Evolutionary conservation across 2,888 invertebrate genomes (phyloP), one percentile per base, ranked within the genome.

Genomic region (Euzophera pinguis): DNA sequence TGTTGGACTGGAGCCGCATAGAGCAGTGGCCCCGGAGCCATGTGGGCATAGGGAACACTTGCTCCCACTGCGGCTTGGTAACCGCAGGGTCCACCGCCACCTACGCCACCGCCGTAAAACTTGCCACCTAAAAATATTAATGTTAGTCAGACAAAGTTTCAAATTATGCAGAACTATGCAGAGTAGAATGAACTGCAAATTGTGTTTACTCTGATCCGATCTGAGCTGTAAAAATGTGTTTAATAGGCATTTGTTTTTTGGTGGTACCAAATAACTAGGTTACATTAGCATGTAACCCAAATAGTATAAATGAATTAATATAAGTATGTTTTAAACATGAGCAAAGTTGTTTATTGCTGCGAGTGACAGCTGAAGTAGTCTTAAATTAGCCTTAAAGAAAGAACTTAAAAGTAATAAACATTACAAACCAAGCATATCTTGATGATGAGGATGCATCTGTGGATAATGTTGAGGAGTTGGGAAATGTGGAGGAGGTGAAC

Each of bases 1-100:
- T 95, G 95, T 78, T 95, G 95, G 52, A 95, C 95, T 43, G 94
- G 93, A 34, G 94, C 79, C 79, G 94, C 71, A 86, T 92, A 87
- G 80, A 94, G 77, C 63, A 91, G 73, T 4, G 89, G 87, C 53
- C 88, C 72, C 78, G 93, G 83, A 68, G 93, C 78, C 78, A 92
- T 67, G 78, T 94, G 94, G 7, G 93, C 92, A 75, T 94, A 92
- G 10, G 94, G 92, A 47, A 89, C 88, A 53, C 85, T 68, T 77
- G 91, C 76, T 87, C 92, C 88, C 84, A 94, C 89, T 3, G 93
- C 92, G 52, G 93, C 92, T 78, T 93, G 94, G 78, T 94, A 94
- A 51, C 93, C 92, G 73, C 93, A 94, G 0, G 91, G 91, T 0
- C 87, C 90, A 38, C 81, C 89, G 53, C 84, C 92, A 63, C 79